Base-by-base conservation (phyloP, 2,888 invertebrate species). In the Dolichomitus sp. region DNA sequence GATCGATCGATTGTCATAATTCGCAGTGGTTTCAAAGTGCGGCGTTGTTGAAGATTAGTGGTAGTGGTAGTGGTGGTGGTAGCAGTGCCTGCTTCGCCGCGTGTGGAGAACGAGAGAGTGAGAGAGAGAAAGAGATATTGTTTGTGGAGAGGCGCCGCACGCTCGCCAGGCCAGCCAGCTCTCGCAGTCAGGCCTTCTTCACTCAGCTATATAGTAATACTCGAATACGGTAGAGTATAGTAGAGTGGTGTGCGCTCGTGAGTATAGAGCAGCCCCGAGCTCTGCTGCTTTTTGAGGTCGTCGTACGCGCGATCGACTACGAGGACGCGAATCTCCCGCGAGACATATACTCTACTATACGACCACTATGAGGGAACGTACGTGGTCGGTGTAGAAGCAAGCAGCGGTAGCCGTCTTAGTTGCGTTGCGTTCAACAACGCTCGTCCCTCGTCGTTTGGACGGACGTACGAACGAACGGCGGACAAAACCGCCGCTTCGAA, bases 241-340 rank as follows among this genome's bases (percentile, higher is more conserved):
- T 50, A 40, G 11, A 54, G 52, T 23, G 37, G 73, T 68, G 80
- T 19, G 73, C 23, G 23, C 30, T 33, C 66, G 68, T 50, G 73
- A 59, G 68, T 66, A 66, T 23, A 72, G 75, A 40, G 61, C 77
- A 61, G 61, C 54, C 77, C 66, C 68, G 74, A 63, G 70, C 72
- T 45, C 61, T 37, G 52, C 57, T 48, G 23, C 48, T 54, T 78
- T 78, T 75, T 72, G 83, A 83, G 83, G 83, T 80, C 83, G 79
- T 79, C 83, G 83, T 72, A 76, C 83, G 75, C 45, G 78, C 83
- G 79, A 76, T 74, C 73, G 70, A 81, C 69, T 77, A 45, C 82
- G 82, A 79, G 79, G 74, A 79, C 79, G 79, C 69, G 75, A 79
- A 82, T 82, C 79, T 82, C 70, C 42, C 63, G 61, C 78, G 42